These are phyloP conservation scores for Centrocercus urophasianus DNA, from an alignment of 2,113 vertebrate species.

Conservation along the genomic window DNA sequence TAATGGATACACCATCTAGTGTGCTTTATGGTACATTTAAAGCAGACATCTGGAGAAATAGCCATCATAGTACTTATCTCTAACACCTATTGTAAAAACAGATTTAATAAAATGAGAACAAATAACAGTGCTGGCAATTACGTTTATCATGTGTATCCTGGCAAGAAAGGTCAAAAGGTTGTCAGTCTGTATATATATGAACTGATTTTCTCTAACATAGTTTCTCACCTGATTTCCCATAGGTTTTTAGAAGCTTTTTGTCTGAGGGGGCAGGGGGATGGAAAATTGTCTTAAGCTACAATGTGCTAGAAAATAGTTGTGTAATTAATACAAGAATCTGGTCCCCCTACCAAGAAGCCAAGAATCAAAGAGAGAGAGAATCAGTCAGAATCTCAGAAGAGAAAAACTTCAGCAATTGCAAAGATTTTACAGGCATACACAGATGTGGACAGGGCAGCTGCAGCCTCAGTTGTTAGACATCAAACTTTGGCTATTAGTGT, in stretches of 20 bases:
- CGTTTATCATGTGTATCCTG: slow-evolving; percentile 22
- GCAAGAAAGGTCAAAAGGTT: slow-evolving; percentile 61
- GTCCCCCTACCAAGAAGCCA: background rate
- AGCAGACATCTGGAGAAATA: slow-evolving; percentile 46
- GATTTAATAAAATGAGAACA: slow-evolving; percentile 67
- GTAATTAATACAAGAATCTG: background rate
- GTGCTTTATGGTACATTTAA: slow-evolving; percentile 41
- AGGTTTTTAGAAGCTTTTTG: slow-evolving; percentile 51
- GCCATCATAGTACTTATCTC: slow-evolving; percentile 44
- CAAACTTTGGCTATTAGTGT: background rate
- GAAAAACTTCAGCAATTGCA: background rate
- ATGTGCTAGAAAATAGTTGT: background rate
- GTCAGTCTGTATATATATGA: slow-evolving; percentile 62
- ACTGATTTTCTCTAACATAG: slow-evolving; percentile 63
- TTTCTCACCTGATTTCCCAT: slow-evolving; percentile 60
- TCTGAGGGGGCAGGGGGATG: background rate
- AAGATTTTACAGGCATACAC: background rate
- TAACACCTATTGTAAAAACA: slow-evolving; percentile 58
- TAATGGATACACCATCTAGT: slow-evolving; percentile 12
- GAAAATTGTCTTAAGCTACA: slow-evolving; percentile 21
- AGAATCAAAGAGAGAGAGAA: background rate
- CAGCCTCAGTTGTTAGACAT: background rate
- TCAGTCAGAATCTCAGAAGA: background rate
- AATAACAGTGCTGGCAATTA: slow-evolving; percentile 64
- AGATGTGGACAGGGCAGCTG: background rate